Evolutionary conservation across 2,797 vertebrate genomes (phyloP).

Genomic region (Pelodytes ibericus): DNA sequence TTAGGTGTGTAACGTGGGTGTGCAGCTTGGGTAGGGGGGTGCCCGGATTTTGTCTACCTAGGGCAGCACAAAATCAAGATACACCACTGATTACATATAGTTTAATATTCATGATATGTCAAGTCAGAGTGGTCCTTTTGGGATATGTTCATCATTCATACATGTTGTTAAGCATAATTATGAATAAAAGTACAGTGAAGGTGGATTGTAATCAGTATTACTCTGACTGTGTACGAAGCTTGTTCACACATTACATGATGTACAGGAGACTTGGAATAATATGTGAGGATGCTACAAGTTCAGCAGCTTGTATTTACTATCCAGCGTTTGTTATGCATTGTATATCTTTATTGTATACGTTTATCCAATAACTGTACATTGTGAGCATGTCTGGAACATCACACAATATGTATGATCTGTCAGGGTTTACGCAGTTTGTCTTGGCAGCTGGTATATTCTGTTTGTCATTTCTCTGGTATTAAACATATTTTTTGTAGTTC

Average conservation of each 20-base stretch:
- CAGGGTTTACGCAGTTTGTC: not conserved
- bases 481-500: not conserved
- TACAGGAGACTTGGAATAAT: not conserved
- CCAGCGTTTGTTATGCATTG: not conserved
- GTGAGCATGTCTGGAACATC: not conserved
- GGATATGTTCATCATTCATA: no score
- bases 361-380: slow-evolving; percentile 2
- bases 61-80: no score
- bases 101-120: no score
- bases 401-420: not conserved
- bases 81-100: no score
- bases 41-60: no score
- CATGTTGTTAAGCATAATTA: no score
- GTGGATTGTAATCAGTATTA: no score
- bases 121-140: no score
- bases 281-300: not conserved
- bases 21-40: no score
- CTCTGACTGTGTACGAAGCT: no score
- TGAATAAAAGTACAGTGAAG: no score
- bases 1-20: no score
- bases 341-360: slow-evolving; percentile 1
- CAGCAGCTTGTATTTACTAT: not conserved
- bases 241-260: not conserved
- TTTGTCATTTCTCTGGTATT: slow-evolving; percentile 1
- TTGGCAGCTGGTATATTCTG: not conserved